These are phyloP conservation scores for Otis tarda DNA, from an alignment of 2,113 vertebrate genomes.

Conservation along the genomic window DNA sequence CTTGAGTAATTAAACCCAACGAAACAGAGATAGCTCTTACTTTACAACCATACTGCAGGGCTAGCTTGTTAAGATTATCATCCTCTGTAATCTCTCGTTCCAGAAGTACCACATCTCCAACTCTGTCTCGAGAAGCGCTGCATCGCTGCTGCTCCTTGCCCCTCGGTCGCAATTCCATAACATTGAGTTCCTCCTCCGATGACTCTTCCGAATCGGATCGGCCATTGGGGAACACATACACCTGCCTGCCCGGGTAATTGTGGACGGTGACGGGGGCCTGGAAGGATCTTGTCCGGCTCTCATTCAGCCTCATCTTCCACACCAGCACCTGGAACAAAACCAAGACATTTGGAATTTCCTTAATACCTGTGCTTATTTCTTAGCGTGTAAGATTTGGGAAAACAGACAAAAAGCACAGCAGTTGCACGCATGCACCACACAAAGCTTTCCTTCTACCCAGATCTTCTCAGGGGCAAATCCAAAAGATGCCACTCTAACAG, in stretches of 20 bases:
- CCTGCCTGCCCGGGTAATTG: constrained; percentile 81
- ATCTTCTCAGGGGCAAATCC: not conserved
- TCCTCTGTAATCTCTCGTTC: constrained; percentile 79
- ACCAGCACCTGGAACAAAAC: constrained; percentile 25
- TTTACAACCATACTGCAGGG: constrained; percentile 93
- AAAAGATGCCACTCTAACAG: not conserved
- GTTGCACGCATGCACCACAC: fast-evolving
- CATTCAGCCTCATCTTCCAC: constrained; percentile 81
- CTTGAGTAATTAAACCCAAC: not conserved
- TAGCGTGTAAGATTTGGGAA: not conserved
- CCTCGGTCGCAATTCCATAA: constrained; percentile 75
- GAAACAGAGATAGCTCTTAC: constrained; percentile 68
- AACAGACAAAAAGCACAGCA: not conserved
- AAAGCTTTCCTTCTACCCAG: not conserved
- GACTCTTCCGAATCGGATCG: constrained; percentile 64
- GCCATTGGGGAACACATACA: constrained; percentile 81
- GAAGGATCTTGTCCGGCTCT: constrained; percentile 77
- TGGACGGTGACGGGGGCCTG: constrained; percentile 85
- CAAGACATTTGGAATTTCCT: not conserved
- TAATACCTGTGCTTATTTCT: not conserved
- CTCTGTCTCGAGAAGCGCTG: constrained; percentile 5
- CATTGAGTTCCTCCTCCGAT: constrained; percentile 83
- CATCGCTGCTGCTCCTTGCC: constrained; percentile 64
- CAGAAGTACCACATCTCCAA: constrained; percentile 76
- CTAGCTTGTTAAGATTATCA: constrained; percentile 92